Evolutionary conservation across 2,113 vertebrate species (phyloP), one percentile per base, ranked within the genome.

Genomic region (Trichechus manatus): DNA sequence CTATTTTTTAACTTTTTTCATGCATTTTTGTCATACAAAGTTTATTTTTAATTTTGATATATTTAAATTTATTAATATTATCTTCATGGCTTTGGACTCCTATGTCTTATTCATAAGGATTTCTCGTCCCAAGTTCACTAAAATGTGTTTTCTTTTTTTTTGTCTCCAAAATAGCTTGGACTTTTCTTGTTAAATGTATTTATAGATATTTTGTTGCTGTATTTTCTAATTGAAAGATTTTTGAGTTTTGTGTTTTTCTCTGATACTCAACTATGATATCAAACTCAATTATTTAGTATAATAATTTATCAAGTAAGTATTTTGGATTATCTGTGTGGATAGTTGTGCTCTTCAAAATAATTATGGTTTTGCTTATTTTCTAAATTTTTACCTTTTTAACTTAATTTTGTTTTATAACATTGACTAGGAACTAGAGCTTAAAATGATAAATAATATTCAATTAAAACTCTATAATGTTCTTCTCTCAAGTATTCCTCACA

Each of bases 171-270:
- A 56, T 15, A 17, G 53, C 11, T 56, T 56, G 53, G 53, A 56
- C 11, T 56, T 56, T 13, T 56, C 53, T 56, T 56, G 14, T 56
- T 56, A 56, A 56, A 56, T 56, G 9, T 17, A 56, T 56, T 56
- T 56, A 56, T 42, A 84, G 6, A 50, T 77, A 70, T 72, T 81
- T 81, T 88, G 25, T 63, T 63, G 39, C 42, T 82, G 1, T 82
- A 39, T 88, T 72, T 74, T 6, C 39, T 81, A 72, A 61, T 23
- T 82, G 27, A 53, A 75, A 74, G 39, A 47, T 87, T 61, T 47
- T 87, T 61, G n/a, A 66, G 14, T 63, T 89, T 74, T 89, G 53
- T 47, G 19, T 75, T 89, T 93, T 93, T 63, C 42, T 82, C 27
- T 53, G 63, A 4, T 74, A 42, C 23, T 82, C 56, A 94, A 50